phyloP scores from a whole-genome alignment of 1,140 invertebrate genomes.

The Zeugodacus cucurbitae region DNA sequence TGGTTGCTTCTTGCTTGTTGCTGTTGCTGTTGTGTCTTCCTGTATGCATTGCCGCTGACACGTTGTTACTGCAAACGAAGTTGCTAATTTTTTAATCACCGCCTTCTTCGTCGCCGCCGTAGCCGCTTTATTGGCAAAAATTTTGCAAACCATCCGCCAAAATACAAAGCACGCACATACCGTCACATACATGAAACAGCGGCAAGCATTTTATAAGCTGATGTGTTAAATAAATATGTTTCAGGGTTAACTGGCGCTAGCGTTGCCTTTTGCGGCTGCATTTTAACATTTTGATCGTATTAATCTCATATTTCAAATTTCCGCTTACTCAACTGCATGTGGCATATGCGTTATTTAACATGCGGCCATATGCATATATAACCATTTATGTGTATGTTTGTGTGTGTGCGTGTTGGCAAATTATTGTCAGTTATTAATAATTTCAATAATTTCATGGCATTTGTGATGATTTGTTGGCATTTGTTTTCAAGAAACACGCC shows the following conservation, averaged over 20 bases:
- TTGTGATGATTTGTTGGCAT: conserved; percentile 40
- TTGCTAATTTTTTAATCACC: conserved; percentile 45
- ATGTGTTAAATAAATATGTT: conserved; percentile 21
- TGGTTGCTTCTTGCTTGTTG: background rate
- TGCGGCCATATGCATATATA: background rate
- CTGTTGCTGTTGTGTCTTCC: conserved; percentile 27
- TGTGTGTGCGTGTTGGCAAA: background rate
- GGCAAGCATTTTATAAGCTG: background rate
- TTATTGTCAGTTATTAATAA: conserved; percentile 25
- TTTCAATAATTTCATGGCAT: conserved; percentile 16
- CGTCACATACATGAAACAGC: background rate
- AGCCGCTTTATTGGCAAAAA: conserved; percentile 16
- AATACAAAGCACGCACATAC: background rate
- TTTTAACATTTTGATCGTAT: conserved; percentile 14
- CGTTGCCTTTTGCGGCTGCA: conserved; percentile 8
- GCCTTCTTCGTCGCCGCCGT: conserved; percentile 14
- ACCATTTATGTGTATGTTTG: background rate
- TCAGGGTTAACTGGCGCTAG: conserved; percentile 36
- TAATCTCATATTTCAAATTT: conserved; percentile 23
- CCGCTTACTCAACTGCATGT: background rate
- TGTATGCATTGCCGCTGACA: conserved; percentile 38
- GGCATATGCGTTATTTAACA: background rate
- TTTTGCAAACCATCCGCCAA: conserved; percentile 10
- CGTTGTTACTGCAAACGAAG: conserved; percentile 34
- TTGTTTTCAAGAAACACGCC: background rate